Conservation (phyloP, 1,140 invertebrate species). For the Heliconius hewitsoni region DNA sequence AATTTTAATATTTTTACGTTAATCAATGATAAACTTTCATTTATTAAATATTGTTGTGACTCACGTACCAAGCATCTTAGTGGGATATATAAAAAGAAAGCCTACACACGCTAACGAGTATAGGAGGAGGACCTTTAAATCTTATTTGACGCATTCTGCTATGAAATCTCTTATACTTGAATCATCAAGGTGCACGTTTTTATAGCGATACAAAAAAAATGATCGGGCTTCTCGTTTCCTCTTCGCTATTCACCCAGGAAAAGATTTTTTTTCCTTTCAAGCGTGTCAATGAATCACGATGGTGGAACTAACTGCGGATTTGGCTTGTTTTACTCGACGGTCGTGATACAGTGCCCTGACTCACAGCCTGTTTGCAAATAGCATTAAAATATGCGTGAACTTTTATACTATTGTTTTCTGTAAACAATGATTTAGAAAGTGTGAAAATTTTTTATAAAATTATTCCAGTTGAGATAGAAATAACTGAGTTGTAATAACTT, state of each 20-base stretch:
- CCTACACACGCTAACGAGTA: constrained; percentile 6
- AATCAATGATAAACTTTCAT: background rate
- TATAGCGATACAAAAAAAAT: constrained; percentile 32
- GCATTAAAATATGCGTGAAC: constrained; percentile 50
- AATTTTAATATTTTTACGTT: no score
- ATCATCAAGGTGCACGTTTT: constrained; percentile 43
- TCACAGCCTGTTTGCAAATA: constrained; percentile 53
- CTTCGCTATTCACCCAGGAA: constrained; percentile 36
- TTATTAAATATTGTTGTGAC: background rate
- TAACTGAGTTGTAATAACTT: background rate
- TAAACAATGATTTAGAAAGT: constrained; percentile 56
- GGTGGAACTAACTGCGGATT: constrained; percentile 62
- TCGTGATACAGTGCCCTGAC: constrained; percentile 50
- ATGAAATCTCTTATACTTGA: constrained; percentile 39
- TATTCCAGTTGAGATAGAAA: background rate
- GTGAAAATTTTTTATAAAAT: constrained; percentile 17
- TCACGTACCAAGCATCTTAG: background rate
- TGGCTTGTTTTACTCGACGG: constrained; percentile 56
- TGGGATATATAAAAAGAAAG: background rate
- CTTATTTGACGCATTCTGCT: background rate
- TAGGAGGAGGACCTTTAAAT: background rate
- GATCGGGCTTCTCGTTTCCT: constrained; percentile 38
- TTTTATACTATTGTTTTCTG: constrained; percentile 46
- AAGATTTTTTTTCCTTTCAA: constrained; percentile 32
- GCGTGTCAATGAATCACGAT: constrained; percentile 46